Base-by-base conservation (phyloP, 2,797 vertebrate species). In the Oryzias dopingdopingensis region DNA sequence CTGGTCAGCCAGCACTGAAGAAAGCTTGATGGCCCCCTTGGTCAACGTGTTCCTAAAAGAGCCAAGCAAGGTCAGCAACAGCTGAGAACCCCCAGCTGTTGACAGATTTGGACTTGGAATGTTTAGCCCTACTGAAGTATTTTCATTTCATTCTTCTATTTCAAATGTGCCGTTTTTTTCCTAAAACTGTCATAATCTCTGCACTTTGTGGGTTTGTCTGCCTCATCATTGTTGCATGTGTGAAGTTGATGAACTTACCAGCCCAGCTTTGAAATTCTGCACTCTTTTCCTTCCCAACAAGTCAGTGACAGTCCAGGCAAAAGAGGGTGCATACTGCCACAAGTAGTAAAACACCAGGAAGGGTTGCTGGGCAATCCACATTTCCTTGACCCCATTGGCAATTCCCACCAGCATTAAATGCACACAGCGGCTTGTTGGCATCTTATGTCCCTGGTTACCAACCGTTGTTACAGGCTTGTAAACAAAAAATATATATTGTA, bases 271-370 rank as follows among this genome's bases (percentile, higher is more conserved):
- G 54, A 97, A 97, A 86, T 95, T 97, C 69, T 93, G 64, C 64
- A 98, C 94, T 61, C 95, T 92, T 76, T 75, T 94, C 74, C 75
- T 92, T 49, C 92, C 93, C 61, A 96, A 1, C 23, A 70, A 56
- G 52, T 84, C 87, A 42, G 91, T 88, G n/a, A 94, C 0, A 87
- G 86, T 91, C 92, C 89, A 92, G 47, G 93, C 94, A 74, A 91
- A 86, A 0, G 95, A 95, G n/a, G 96, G 96, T 0, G 88, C 41
- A 0, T 99, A 98, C 80, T 98, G 96, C 94, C 96, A 97, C 46
- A 88, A 7, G 72, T 99, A 99, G 72, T 75, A 81, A 5, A 92
- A 46, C 0, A 89, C 51, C 70, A 98, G 88, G 69, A 91, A 92
- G 5, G 97, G 96, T 4, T 99, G 93, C 46, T 94, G 85, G 0